A percentile compares a stretch with the other conserved stretches of the same genome.
Evolutionary conservation across 2,113 vertebrate genomes (phyloP).

Genomic region (Mustelus asterias): DNA sequence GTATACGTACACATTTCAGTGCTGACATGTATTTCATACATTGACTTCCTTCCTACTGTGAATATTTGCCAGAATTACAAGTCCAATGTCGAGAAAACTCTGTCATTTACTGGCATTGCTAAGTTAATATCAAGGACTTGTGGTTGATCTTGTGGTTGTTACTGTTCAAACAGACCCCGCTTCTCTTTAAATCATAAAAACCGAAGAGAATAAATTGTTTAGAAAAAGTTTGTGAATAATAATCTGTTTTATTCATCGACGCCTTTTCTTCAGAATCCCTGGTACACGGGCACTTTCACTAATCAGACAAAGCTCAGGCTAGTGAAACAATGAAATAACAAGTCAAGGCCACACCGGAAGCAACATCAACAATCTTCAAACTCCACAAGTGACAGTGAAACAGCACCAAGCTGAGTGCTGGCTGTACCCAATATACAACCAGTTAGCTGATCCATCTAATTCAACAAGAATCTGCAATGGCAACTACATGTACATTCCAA

Average conservation of each 20-base stretch:
- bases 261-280: background rate
- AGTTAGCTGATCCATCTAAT: background rate
- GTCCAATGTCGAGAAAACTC: background rate
- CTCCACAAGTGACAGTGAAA: background rate
- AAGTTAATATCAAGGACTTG: background rate
- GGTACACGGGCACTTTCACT: background rate
- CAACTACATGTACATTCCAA: background rate
- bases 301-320: background rate
- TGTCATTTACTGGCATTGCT: background rate
- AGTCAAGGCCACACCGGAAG: background rate
- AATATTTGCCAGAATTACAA: background rate
- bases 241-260: background rate
- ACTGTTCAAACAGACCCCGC: background rate
- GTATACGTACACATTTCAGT: too few species aligned
- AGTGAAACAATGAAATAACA: background rate
- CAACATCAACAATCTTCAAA: background rate
- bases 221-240: background rate
- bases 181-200: background rate
- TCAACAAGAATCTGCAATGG: background rate
- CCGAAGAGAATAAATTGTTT: background rate
- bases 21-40: background rate
- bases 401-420: background rate
- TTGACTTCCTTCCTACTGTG: slow-evolving; percentile 26
- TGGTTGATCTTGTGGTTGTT: background rate
- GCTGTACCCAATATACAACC: background rate